Evolutionary conservation across 2,797 vertebrate species (phyloP).

Genomic region (Helostoma temminkii): DNA sequence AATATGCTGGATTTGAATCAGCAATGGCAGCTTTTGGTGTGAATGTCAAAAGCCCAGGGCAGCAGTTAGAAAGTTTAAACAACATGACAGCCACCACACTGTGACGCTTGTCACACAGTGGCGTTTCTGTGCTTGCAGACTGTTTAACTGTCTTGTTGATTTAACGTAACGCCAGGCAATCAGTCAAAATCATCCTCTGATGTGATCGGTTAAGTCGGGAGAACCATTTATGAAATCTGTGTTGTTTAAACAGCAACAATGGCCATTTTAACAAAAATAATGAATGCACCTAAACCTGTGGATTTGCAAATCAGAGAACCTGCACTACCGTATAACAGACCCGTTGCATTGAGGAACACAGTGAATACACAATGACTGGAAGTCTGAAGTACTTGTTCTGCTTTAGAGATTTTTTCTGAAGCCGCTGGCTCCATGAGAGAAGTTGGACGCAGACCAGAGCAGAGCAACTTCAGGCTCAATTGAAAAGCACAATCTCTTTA

Average conservation of each 20-base stretch:
- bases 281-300: not conserved
- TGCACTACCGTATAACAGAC: too few relatives aligned
- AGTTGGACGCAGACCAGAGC: conserved; percentile 38
- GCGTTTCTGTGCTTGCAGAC: conserved; percentile 22
- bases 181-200: conserved; percentile 38
- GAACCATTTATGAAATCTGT: not conserved
- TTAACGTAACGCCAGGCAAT: conserved; percentile 34
- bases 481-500: conserved; percentile 58
- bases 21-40: conserved; percentile 31
- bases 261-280: not conserved
- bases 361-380: conserved; percentile 15
- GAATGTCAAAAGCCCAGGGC: conserved; percentile 60
- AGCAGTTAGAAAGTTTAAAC: conserved; percentile 47
- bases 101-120: conserved; percentile 35
- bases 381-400: conserved; percentile 19
- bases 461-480: conserved; percentile 57
- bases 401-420: conserved; percentile 32
- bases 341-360: conserved; percentile 8
- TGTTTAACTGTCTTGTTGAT: conserved; percentile 45
- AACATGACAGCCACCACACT: conserved; percentile 66
- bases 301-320: not conserved
- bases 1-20: conserved; percentile 1
- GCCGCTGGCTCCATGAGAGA: conserved; percentile 25
- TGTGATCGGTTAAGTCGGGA: conserved; percentile 9
- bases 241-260: conserved; percentile 7